phyloP scores from a whole-genome alignment of 2,888 invertebrate species.

The Metacarcinus magister region DNA sequence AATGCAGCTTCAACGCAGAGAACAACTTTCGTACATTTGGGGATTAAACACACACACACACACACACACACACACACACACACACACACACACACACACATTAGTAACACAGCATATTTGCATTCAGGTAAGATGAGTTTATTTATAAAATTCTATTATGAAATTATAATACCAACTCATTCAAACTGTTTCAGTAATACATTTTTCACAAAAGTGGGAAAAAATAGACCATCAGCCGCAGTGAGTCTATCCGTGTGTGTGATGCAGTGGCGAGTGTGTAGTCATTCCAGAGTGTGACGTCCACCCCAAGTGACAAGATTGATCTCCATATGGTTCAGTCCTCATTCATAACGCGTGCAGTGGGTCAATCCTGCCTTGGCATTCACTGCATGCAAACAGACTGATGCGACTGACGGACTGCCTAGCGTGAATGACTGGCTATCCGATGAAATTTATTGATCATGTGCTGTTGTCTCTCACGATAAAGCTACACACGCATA shows the following conservation, averaged over 20 bases:
- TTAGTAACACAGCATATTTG: no score
- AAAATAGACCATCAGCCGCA: no score
- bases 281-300: no score
- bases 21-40: background rate
- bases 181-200: no score
- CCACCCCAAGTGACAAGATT: no score
- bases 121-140: no score
- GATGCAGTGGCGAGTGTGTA: no score
- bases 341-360: background rate
- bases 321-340: no score
- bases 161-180: no score
- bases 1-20: background rate
- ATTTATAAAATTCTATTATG: no score
- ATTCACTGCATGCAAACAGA: conserved; percentile 1
- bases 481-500: background rate
- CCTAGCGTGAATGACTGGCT: background rate
- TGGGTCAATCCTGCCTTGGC: background rate
- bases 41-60: background rate
- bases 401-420: background rate
- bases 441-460: background rate
- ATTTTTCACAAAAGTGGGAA: no score
- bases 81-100: background rate
- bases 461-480: background rate
- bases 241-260: no score
- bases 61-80: background rate